Evolutionary conservation across 2,888 invertebrate species (phyloP).

Genomic region (Ceriagrion tenellum): DNA sequence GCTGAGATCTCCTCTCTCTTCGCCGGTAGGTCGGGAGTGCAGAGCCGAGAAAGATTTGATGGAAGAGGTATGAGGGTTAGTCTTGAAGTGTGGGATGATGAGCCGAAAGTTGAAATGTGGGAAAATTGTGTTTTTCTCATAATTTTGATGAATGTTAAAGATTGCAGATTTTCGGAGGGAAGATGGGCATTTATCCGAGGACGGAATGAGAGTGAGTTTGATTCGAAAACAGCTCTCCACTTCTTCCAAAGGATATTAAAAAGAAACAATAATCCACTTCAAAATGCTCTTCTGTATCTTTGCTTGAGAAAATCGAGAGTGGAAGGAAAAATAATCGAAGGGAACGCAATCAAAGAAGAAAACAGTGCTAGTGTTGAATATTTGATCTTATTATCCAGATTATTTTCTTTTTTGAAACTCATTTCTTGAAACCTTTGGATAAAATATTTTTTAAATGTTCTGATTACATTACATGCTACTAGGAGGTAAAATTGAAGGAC

Average conservation of each 20-base stretch:
- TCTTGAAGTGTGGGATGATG: neutral
- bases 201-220: neutral
- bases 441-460: no score
- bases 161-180: neutral
- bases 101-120: neutral
- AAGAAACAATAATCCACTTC: neutral
- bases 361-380: no score
- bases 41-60: neutral
- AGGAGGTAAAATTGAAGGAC: no score
- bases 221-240: neutral
- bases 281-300: neutral
- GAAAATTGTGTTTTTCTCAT: neutral
- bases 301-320: neutral
- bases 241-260: neutral
- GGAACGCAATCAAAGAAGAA: no score
- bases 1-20: neutral
- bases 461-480: no score
- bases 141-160: neutral
- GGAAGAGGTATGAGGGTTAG: no score
- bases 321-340: no score
- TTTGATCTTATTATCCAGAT: no score
- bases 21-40: no score
- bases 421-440: no score
- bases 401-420: no score
- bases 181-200: neutral